A percentile compares a stretch with the other conserved stretches of the same genome.
These are phyloP conservation scores for Psittacula derbiana DNA, from an alignment of 2,797 vertebrate genomes.

Conservation along the genomic window DNA sequence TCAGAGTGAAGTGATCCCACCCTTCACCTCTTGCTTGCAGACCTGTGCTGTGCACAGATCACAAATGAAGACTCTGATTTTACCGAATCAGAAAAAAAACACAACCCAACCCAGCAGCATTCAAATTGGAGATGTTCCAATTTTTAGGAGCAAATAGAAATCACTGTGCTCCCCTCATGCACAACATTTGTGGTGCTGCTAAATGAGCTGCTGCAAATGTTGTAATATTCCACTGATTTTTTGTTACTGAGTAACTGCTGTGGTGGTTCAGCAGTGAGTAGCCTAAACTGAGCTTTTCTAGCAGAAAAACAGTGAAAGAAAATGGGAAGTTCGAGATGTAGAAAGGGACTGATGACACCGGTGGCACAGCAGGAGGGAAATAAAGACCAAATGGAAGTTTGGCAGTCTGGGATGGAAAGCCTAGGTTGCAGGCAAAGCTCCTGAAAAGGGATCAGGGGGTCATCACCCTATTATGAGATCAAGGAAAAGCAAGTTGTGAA, in stretches of 20 bases:
- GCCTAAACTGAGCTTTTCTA: background rate
- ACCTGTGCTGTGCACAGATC: rapidly evolving
- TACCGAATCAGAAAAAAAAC: background rate
- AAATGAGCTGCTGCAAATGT: background rate
- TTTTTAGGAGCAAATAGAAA: background rate
- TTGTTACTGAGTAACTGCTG: background rate
- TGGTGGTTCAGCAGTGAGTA: background rate
- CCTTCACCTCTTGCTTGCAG: background rate
- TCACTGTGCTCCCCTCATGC: rapidly evolving
- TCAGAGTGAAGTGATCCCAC: background rate
- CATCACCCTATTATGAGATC: background rate
- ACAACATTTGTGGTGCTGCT: background rate
- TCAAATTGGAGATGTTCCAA: background rate
- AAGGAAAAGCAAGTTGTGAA: conserved; percentile 1
- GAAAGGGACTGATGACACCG: background rate
- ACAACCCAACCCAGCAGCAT: rapidly evolving
- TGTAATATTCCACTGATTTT: background rate
- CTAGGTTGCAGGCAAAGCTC: background rate
- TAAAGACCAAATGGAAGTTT: background rate
- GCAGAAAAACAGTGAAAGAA: background rate
- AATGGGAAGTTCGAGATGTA: background rate
- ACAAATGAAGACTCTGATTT: background rate
- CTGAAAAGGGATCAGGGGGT: background rate
- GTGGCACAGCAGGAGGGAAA: background rate
- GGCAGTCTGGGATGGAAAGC: background rate